phyloP scores from a whole-genome alignment of 2,113 vertebrate genomes.

The Aplodontia rufa region DNA sequence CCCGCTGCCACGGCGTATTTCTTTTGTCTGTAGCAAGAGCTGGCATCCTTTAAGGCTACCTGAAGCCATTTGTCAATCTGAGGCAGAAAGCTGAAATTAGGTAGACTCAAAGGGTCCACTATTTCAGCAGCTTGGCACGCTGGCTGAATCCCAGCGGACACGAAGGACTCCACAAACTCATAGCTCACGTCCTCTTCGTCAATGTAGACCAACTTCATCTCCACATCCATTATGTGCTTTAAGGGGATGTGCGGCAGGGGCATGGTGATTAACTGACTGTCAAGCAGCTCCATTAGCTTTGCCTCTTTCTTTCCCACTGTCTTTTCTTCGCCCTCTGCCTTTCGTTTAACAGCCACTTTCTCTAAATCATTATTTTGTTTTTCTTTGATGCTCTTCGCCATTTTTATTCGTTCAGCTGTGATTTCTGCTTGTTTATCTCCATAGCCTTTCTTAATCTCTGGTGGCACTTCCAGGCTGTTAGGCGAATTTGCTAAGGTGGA shows the following conservation, averaged over 20 bases:
- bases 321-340: constrained; percentile 67
- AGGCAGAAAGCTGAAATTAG: constrained; percentile 74
- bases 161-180: constrained; percentile 69
- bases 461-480: constrained; percentile 51
- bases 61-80: constrained; percentile 82
- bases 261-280: background rate
- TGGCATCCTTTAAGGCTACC: constrained; percentile 81
- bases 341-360: constrained; percentile 67
- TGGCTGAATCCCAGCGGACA: constrained; percentile 31
- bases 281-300: constrained; percentile 13
- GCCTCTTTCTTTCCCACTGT: constrained; percentile 56
- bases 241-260: constrained; percentile 72
- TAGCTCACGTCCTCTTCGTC: constrained; percentile 83
- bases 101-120: constrained; percentile 43
- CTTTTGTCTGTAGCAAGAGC: constrained; percentile 81
- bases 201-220: constrained; percentile 82
- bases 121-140: constrained; percentile 58
- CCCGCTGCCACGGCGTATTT: constrained; percentile 81
- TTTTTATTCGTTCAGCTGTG: constrained; percentile 38
- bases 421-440: constrained; percentile 44
- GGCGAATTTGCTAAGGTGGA: background rate
- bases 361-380: constrained; percentile 71
- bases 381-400: constrained; percentile 50
- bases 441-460: constrained; percentile 60
- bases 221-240: constrained; percentile 80